Evolutionary conservation across 2,888 invertebrate species (phyloP), one percentile per base, ranked within the genome.

Genomic region (Sinotaia quadrata): DNA sequence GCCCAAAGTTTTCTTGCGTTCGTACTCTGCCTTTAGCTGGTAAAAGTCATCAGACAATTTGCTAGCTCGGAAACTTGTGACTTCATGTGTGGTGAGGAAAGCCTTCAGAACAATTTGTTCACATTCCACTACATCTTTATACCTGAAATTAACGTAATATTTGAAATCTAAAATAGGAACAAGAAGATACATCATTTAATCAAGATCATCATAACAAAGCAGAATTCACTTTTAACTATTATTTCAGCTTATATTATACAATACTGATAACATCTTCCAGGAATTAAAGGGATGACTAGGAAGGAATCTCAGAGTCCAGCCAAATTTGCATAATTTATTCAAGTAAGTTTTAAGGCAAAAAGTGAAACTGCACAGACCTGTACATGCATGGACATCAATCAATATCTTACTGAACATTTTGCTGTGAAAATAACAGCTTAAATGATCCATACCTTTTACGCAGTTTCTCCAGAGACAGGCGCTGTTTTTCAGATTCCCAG

Each of bases 401-500:
- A n/a, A n/a, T n/a, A n/a, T n/a, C n/a, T n/a, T n/a, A n/a, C n/a
- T n/a, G n/a, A n/a, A n/a, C n/a, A n/a, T n/a, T n/a, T n/a, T n/a
- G n/a, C n/a, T n/a, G n/a, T 47, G 15, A 7, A 47, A 47, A n/a
- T 24, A 18, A 47, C 7, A 44, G 29, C 29, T 4, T 24, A 2
- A 29, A 31, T 41, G 15, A 24, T 15, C 34, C 59, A 21, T 60
- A 86, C 87, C 85, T 82, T 68, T 79, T 81, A 29, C 80, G 74
- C 2, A 87, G 75, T 79, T 88, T 87, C 58, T 86, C 84, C 34
- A 87, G 74, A 2, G 85, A 82, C 36, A 88, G 79, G 33, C 82
- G 75, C 49, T 85, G 84, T 77, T 87, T 87, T 75, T 88, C 88
- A 1, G 86, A 85, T 60, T 88, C 87, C 87, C 87, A 88, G 4